A percentile compares a stretch with the other conserved stretches of the same genome.
These are phyloP conservation scores for Pachymerium ferrugineum DNA, from an alignment of 2,888 invertebrate species.

Conservation along the genomic window DNA sequence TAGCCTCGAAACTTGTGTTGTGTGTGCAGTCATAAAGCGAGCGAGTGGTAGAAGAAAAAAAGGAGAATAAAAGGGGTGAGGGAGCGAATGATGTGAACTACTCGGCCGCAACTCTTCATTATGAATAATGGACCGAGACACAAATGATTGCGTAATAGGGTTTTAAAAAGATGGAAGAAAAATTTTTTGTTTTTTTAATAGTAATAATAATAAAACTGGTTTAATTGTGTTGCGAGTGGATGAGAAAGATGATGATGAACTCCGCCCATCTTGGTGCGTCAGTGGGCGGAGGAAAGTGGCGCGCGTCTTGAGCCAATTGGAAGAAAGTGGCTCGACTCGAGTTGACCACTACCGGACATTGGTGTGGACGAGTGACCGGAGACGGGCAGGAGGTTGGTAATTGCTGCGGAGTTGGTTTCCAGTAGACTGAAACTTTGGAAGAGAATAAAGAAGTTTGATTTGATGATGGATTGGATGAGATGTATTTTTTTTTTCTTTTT, in stretches of 20 bases:
- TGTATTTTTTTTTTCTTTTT: not conserved
- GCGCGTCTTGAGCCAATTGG: conserved; percentile 16
- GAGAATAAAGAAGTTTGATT: not conserved
- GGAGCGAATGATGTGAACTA: not conserved
- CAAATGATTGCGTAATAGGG: no score
- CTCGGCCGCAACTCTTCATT: not conserved
- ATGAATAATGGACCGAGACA: not conserved
- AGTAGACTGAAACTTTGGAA: not conserved
- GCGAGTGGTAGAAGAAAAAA: no score
- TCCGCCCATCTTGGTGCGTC: not conserved
- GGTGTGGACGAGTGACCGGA: not conserved
- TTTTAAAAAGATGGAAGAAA: no score
- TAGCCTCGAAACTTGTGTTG: not conserved
- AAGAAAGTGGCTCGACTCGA: conserved; percentile 15
- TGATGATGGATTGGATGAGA: not conserved
- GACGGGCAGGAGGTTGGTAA: not conserved
- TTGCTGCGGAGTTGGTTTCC: not conserved
- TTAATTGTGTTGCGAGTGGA: not conserved
- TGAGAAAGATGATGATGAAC: not conserved
- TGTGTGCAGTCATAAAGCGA: not conserved
- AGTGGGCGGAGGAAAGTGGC: not conserved
- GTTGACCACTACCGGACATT: conserved; percentile 20
- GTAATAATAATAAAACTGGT: no score
- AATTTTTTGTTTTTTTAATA: no score
- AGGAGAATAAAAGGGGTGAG: no score